These are phyloP conservation scores for Entelurus aequoreus DNA, from an alignment of 2,113 vertebrate genomes.

Conservation along the genomic window DNA sequence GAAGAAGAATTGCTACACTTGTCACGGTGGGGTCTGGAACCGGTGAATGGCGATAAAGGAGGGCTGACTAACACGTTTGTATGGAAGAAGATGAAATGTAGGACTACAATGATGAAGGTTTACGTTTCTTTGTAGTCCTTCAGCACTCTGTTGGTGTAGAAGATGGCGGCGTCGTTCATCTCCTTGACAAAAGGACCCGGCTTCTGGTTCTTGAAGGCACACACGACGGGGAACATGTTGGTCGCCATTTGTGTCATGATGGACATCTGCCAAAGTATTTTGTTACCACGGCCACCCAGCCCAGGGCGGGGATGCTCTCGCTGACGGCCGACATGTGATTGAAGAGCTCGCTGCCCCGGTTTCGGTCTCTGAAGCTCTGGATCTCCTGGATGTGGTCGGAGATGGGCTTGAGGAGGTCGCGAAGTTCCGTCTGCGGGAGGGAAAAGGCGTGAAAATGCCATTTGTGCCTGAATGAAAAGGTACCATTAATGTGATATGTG, in stretches of 20 bases:
- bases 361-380: constrained; percentile 88
- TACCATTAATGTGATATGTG: neutral
- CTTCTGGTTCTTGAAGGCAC: constrained; percentile 80
- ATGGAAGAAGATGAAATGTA: too few relatives aligned
- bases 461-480: neutral
- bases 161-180: constrained; percentile 97
- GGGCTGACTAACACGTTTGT: too few relatives aligned
- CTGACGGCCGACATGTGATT: constrained; percentile 96
- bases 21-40: too few relatives aligned
- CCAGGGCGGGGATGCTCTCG: constrained; percentile 93
- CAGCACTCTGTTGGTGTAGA: constrained; percentile 98
- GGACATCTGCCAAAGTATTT: too few relatives aligned
- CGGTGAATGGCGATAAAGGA: too few relatives aligned
- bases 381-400: constrained; percentile 93
- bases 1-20: too few relatives aligned
- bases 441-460: neutral
- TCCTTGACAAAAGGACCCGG: constrained; percentile 97
- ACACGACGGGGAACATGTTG: constrained; percentile 21
- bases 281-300: constrained; percentile 92
- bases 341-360: constrained; percentile 88
- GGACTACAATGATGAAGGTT: too few relatives aligned
- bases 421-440: constrained; percentile 75
- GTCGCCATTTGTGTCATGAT: too few relatives aligned
- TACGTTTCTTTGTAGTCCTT: constrained; percentile 97
- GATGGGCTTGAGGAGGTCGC: constrained; percentile 85